A percentile compares a stretch with the other conserved stretches of the same genome.
These are phyloP conservation scores for Spizaetus ornatus DNA, from an alignment of 2,113 vertebrate species.

Conservation along the genomic window DNA sequence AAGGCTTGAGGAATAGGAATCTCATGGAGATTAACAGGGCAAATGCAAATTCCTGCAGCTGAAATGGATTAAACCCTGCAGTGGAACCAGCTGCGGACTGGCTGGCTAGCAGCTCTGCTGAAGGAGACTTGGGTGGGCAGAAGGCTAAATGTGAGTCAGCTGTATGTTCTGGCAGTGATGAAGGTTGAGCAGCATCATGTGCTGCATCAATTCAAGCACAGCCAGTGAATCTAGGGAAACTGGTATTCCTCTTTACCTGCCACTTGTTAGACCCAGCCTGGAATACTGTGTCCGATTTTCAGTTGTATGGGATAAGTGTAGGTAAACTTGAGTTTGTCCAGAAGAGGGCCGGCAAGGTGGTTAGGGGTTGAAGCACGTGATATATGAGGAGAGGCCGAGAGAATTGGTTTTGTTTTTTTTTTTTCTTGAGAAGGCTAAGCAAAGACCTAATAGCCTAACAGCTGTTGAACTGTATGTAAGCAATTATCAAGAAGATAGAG, in stretches of 20 bases:
- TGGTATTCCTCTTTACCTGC: not conserved
- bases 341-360: not conserved
- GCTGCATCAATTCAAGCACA: not conserved
- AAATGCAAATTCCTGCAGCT: not conserved
- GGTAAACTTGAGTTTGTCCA: not conserved
- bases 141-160: not conserved
- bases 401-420: fast-evolving
- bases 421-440: not conserved
- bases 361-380: not conserved
- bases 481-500: not conserved
- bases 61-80: not conserved
- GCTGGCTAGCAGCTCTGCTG: not conserved
- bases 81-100: not conserved
- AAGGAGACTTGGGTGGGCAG: not conserved
- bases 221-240: not conserved
- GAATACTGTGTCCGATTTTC: not conserved
- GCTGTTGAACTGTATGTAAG: not conserved
- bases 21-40: not conserved
- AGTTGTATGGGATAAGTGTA: not conserved
- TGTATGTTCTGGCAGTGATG: not conserved
- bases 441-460: not conserved
- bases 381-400: not conserved
- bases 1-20: not conserved
- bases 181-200: not conserved
- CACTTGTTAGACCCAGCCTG: not conserved